Evolutionary conservation across 2,113 vertebrate genomes (phyloP).

Genomic region (Xiphophorus maculatus): DNA sequence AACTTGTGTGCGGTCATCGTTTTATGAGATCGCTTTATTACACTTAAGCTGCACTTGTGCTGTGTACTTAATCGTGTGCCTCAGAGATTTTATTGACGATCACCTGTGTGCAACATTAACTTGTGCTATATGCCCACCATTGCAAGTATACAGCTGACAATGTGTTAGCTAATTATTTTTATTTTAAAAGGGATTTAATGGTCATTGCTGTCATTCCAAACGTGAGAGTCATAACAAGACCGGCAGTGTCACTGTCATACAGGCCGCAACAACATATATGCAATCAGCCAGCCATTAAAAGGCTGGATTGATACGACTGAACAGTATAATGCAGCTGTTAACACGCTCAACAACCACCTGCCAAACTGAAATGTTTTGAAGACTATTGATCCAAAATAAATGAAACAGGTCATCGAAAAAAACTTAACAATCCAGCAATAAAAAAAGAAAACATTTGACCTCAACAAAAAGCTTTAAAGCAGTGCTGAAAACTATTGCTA

Average conservation of each 20-base stretch:
- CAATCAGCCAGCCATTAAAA: slow-evolving; percentile 43
- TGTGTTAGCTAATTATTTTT: slow-evolving; percentile 5
- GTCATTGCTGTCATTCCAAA: not conserved
- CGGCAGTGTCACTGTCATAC: slow-evolving; percentile 13
- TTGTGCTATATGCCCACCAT: not conserved
- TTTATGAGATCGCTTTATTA: no score
- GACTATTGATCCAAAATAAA: not conserved
- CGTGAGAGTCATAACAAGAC: slow-evolving; percentile 17
- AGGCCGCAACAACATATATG: slow-evolving; percentile 18
- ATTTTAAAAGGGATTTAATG: slow-evolving; percentile 22
- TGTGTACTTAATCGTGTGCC: not conserved
- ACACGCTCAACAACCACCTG: not conserved
- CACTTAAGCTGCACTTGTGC: not conserved
- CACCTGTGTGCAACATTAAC: slow-evolving; percentile 21
- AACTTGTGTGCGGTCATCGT: no score
- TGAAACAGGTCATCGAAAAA: not conserved
- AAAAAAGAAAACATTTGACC: not conserved
- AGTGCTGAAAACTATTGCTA: not conserved
- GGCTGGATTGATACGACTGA: slow-evolving; percentile 17
- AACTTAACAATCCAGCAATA: not conserved
- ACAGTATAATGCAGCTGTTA: slow-evolving; percentile 28
- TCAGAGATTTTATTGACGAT: slow-evolving; percentile 9
- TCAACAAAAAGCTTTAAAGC: not conserved
- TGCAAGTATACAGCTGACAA: slow-evolving; percentile 2
- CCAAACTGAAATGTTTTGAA: slow-evolving; percentile 9